These are phyloP conservation scores for Lutjanus campechanus DNA, from an alignment of 2,797 vertebrate genomes.

Conservation along the genomic window DNA sequence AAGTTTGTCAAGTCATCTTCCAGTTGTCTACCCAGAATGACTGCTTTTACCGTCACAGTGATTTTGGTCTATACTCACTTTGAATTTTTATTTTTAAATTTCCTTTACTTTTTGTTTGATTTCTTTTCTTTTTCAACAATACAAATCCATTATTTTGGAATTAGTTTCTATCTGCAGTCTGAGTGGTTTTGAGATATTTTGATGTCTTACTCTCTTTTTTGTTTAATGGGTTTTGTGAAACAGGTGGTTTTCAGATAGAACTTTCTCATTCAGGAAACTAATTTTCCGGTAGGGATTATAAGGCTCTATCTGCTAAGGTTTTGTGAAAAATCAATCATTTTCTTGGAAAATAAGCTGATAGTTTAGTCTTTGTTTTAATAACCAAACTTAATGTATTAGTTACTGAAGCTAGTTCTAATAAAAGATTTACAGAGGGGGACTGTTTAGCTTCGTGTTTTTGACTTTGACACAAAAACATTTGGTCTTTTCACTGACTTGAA, in stretches of 20 bases:
- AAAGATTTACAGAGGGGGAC: neutral
- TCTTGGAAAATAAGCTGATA: neutral
- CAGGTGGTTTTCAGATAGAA: neutral
- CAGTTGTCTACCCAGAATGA: too few relatives aligned
- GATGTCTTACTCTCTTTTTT: neutral
- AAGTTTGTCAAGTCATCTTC: too few relatives aligned
- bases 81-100: conserved; percentile 38
- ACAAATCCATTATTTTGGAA: neutral
- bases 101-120: conserved; percentile 25
- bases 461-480: neutral
- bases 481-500: neutral
- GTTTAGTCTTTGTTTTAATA: neutral
- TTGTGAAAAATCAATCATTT: neutral
- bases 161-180: neutral
- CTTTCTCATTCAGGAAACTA: neutral
- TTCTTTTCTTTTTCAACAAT: neutral
- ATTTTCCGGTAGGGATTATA: conserved; percentile 14
- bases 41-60: too few relatives aligned
- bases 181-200: neutral
- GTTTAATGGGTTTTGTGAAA: neutral
- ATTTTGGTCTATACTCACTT: neutral
- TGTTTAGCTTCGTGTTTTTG: neutral
- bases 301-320: neutral
- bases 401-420: neutral
- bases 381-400: neutral